Evolutionary conservation across 2,113 vertebrate genomes (phyloP).

Genomic region (Uropsilus gracilis): DNA sequence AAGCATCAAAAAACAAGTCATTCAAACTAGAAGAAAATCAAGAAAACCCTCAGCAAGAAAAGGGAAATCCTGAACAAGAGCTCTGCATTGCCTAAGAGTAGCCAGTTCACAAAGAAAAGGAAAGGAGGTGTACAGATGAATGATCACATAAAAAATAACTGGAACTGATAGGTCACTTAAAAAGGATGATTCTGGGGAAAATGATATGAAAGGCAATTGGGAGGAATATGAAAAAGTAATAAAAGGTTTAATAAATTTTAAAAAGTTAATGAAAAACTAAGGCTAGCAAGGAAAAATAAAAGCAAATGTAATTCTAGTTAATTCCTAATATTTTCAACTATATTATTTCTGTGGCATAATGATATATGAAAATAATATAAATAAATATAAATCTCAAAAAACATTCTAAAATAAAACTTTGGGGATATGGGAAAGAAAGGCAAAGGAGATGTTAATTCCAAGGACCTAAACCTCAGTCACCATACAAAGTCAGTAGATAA

Average conservation of each 20-base stretch:
- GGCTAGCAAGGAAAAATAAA: neutral
- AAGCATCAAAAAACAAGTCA: neutral
- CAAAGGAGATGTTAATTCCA: neutral
- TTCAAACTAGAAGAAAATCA: neutral
- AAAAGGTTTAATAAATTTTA: neutral
- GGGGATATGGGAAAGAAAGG: neutral
- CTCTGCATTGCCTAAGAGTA: neutral
- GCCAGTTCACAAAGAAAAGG: neutral
- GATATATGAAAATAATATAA: neutral
- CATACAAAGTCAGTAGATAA: neutral
- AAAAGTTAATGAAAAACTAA: no score
- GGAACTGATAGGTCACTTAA: neutral
- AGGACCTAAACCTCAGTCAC: neutral
- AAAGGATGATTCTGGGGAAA: neutral
- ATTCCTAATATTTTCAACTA: no score
- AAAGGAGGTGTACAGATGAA: neutral
- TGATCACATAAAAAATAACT: neutral
- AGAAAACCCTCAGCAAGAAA: neutral
- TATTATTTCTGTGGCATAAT: no score
- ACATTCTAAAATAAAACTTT: neutral
- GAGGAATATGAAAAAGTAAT: neutral
- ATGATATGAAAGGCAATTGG: neutral
- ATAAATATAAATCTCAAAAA: constrained; percentile 13
- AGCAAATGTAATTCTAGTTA: no score
- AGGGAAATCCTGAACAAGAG: neutral